phyloP scores from a whole-genome alignment of 2,113 vertebrate species.

The Oryzias curvinotus region DNA sequence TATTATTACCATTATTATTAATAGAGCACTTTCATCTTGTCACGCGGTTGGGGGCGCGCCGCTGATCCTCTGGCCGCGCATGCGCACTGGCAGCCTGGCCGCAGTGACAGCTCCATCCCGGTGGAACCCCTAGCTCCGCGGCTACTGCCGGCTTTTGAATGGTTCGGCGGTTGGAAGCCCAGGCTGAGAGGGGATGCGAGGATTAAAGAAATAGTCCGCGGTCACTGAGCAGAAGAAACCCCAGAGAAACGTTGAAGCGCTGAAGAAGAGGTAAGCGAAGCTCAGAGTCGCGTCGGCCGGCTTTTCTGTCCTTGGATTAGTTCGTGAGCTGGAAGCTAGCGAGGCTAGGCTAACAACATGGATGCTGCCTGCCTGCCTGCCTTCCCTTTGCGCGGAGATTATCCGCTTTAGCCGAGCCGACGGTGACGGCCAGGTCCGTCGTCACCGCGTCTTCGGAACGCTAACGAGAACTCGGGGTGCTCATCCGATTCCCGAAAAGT shows the following conservation, averaged over 20 bases:
- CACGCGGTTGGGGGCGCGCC: too few relatives aligned
- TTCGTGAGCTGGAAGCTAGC: conserved; percentile 46
- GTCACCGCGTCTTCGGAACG: too few relatives aligned
- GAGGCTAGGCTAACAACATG: conserved; percentile 49
- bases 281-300: conserved; percentile 2
- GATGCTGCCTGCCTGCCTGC: conserved; percentile 40
- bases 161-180: conserved; percentile 23
- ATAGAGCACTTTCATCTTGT: too few relatives aligned
- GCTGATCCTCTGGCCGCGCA: too few relatives aligned
- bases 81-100: too few relatives aligned
- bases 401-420: conserved; percentile 55
- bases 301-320: conserved; percentile 64
- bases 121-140: not conserved
- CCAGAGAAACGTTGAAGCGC: not conserved
- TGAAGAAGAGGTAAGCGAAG: conserved; percentile 36
- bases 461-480: too few relatives aligned
- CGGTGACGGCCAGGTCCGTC: conserved; percentile 18
- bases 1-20: too few relatives aligned
- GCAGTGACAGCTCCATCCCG: conserved; percentile 48
- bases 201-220: conserved; percentile 11
- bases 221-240: not conserved
- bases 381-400: conserved; percentile 60
- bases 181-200: conserved; percentile 36
- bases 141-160: conserved; percentile 16
- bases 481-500: not conserved